Evolutionary conservation across 1,140 invertebrate genomes (phyloP).

Genomic region (Sitophilus oryzae): DNA sequence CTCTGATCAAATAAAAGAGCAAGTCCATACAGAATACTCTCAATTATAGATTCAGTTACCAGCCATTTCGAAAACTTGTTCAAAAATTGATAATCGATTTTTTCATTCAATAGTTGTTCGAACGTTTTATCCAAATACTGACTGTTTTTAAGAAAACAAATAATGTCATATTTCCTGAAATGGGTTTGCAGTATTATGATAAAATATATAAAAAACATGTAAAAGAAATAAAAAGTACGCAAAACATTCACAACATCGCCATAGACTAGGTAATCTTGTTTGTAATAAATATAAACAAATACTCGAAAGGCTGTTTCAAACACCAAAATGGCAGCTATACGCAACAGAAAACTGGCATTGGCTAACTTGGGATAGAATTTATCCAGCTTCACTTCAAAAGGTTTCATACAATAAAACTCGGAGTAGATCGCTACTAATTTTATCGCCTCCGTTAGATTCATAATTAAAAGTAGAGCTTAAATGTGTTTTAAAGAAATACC

Average conservation of each 20-base stretch:
- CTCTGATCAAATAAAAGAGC: too few relatives aligned
- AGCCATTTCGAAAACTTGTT: not conserved
- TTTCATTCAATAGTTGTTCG: not conserved
- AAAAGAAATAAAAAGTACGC: not conserved
- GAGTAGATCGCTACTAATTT: not conserved
- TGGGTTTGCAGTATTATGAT: not conserved
- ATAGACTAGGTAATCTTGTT: not conserved
- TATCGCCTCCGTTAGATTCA: not conserved
- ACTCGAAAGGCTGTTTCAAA: slow-evolving; percentile 5
- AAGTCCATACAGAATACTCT: too few relatives aligned
- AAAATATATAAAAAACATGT: not conserved
- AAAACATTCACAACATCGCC: not conserved
- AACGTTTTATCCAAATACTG: not conserved
- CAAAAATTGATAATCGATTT: not conserved
- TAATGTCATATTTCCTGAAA: not conserved
- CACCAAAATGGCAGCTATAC: not conserved
- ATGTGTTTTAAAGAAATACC: too few relatives aligned
- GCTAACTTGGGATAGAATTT: not conserved
- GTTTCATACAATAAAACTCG: not conserved
- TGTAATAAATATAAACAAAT: slow-evolving; percentile 2
- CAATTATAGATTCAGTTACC: not conserved
- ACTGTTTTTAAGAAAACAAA: not conserved
- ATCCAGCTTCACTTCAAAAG: not conserved
- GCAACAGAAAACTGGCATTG: not conserved
- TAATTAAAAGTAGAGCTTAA: too few relatives aligned